phyloP scores from a whole-genome alignment of 2,113 vertebrate genomes.

The Oncorhynchus gorbuscha region DNA sequence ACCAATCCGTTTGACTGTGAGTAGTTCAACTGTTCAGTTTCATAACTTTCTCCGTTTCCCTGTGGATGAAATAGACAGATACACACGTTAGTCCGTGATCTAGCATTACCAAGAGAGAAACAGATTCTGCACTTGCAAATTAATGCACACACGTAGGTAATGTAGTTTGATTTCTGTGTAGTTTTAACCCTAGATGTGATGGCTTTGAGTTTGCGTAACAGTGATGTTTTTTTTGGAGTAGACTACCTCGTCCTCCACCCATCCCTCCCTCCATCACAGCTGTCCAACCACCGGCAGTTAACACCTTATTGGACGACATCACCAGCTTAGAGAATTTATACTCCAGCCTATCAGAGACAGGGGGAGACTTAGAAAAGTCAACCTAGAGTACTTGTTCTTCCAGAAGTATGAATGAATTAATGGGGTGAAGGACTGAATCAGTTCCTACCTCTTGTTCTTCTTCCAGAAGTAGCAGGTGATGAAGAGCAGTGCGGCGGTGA shows the following conservation, averaged over 20 bases:
- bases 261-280: constrained; percentile 99
- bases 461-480: constrained; percentile 99
- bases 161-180: neutral
- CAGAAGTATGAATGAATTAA: neutral
- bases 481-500: constrained; percentile 84
- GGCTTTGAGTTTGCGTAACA: constrained; percentile 91
- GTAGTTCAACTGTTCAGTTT: constrained; percentile 93
- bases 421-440: neutral
- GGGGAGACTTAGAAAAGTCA: neutral
- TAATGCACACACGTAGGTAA: too few species aligned
- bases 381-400: neutral
- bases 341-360: constrained; percentile 80
- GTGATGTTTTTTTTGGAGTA: constrained; percentile 89
- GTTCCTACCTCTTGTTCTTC: constrained; percentile 89
- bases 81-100: constrained; percentile 10
- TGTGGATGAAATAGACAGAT: constrained; percentile 60
- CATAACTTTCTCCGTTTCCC: constrained; percentile 89
- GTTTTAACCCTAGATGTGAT: constrained; percentile 86
- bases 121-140: neutral
- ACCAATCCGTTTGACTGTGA: constrained; percentile 86
- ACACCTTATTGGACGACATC: constrained; percentile 91
- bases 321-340: constrained; percentile 97
- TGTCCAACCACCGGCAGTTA: constrained; percentile 92
- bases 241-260: constrained; percentile 93
- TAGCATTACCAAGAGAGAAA: neutral